phyloP scores from a whole-genome alignment of 1,140 invertebrate genomes.

The Battus philenor region DNA sequence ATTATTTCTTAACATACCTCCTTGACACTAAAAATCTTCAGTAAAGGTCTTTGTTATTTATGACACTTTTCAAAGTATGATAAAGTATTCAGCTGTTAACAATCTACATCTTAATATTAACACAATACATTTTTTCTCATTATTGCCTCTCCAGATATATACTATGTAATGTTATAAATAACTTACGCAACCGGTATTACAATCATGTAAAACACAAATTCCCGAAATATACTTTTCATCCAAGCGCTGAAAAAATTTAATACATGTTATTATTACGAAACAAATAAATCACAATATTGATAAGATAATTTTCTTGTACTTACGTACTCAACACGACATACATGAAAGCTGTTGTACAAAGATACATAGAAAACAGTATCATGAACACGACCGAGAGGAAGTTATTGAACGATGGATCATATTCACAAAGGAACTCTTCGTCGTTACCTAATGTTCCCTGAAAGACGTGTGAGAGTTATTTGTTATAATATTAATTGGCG shows the following conservation, averaged over 20 bases:
- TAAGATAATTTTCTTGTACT: neutral
- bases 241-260: neutral
- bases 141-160: no score
- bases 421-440: neutral
- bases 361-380: slow-evolving; percentile 1
- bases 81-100: no score
- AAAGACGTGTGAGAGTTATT: no score
- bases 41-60: no score
- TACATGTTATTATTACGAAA: neutral
- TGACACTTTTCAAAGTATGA: no score
- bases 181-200: slow-evolving; percentile 1
- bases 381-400: slow-evolving; percentile 1
- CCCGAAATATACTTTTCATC: neutral
- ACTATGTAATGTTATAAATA: no score
- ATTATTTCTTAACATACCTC: no score
- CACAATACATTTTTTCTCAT: no score
- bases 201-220: neutral
- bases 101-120: neutral
- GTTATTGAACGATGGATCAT: slow-evolving; percentile 2
- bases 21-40: no score
- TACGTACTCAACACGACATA: slow-evolving; percentile 6
- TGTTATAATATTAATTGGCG: no score
- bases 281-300: neutral
- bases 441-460: no score
- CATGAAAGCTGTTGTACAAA: slow-evolving; percentile 1